These are phyloP conservation scores for Peromyscus maniculatus DNA, from an alignment of 2,113 vertebrate species.

Conservation along the genomic window DNA sequence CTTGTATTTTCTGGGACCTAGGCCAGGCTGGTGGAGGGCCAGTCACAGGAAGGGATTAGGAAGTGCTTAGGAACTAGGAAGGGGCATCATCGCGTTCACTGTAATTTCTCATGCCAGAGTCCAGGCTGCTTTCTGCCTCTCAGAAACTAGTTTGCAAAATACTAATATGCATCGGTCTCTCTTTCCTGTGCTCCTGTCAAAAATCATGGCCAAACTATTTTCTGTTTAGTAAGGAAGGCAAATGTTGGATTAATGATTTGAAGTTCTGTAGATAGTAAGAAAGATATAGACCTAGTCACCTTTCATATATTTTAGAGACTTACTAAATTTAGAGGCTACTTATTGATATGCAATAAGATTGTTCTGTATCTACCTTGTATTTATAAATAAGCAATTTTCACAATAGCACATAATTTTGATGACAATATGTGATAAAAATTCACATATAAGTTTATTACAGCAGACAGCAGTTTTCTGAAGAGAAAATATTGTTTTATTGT, in stretches of 20 bases:
- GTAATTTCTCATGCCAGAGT: neutral
- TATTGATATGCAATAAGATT: constrained; percentile 2
- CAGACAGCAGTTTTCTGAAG: constrained; percentile 42
- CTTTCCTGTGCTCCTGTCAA: neutral
- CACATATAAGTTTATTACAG: neutral
- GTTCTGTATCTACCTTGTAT: neutral
- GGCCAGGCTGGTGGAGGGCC: constrained; percentile 16
- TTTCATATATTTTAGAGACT: neutral
- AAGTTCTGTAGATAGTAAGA: neutral
- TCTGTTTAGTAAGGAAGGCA: constrained; percentile 30
- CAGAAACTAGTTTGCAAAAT: constrained; percentile 9
- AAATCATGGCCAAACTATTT: constrained; percentile 10
- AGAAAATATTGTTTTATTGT: neutral
- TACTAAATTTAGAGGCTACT: neutral
- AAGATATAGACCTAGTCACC: constrained; percentile 1
- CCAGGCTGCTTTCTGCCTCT: neutral
- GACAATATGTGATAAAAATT: constrained; percentile 43
- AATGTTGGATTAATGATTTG: neutral
- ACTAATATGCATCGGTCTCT: neutral
- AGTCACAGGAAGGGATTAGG: constrained; percentile 28
- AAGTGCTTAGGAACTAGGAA: constrained; percentile 21
- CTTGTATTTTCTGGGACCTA: constrained; percentile 49
- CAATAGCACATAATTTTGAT: neutral
- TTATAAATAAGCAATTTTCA: constrained; percentile 45
- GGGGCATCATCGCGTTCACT: neutral